Evolutionary conservation across 2,888 invertebrate genomes (phyloP), one percentile per base, ranked within the genome.

Genomic region (Pachycephus smyrnensis): DNA sequence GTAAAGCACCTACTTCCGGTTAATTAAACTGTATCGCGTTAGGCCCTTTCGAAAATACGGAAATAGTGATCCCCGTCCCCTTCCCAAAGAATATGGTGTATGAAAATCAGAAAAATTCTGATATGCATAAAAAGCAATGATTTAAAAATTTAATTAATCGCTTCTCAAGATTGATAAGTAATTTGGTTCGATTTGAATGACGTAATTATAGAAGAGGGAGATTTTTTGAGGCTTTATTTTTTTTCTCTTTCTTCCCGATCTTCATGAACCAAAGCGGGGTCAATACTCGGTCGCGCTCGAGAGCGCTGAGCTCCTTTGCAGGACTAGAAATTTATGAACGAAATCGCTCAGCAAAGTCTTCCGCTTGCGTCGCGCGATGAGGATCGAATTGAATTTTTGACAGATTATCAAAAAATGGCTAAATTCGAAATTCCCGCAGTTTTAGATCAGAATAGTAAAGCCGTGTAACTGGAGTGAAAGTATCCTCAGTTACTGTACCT

Each of bases 11-110:
- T 77, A 79, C 75, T 73, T 77, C 68, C 80, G 78, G 79, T 81
- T 83, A 81, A 83, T 84, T 83, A 84, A 81, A 80, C 75, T 81
- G 81, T 79, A 81, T 78, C 76, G 79, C 77, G 33, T 32, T 69
- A 40, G 23, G 33, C 3, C 4, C 33, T 23, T 40, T 23, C 40
- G 15, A 40, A 40, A 40, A 40, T 6, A 40, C 23, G 23, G 23
- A 40, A 40, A 15, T 23, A 40, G 23, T 2, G 4, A 15, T 40
- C 40, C 15, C 4, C 15, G 1, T 4, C 37, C 1, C 4, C 4
- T 40, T 40, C 15, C 15, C 15, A 15, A 40, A 15, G 15, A 40
- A 40, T 40, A 40, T 15, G 12, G 4, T 40, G 12, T 40, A 12
- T 40, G 40, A 1, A 23, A 40, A 40, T 40, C 4, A 6, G 4